These are phyloP conservation scores for Biston betularia DNA, from an alignment of 2,888 invertebrate species.

Conservation along the genomic window DNA sequence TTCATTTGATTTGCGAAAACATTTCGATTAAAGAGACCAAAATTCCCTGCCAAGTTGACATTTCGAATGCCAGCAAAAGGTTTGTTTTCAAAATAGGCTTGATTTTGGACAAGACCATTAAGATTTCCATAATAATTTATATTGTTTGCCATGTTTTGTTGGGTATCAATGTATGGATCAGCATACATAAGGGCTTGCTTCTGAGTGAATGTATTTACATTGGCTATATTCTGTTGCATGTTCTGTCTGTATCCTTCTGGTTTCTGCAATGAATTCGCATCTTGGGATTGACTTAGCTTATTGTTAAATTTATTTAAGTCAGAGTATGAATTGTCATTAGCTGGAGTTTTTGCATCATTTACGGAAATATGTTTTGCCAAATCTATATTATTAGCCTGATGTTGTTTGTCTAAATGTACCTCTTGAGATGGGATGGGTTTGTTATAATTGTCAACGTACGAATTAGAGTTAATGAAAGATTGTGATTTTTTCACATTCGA, in stretches of 20 bases:
- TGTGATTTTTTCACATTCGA: neutral
- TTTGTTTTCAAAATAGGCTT: neutral
- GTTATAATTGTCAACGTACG: neutral
- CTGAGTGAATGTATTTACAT: too few relatives aligned
- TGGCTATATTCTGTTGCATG: neutral
- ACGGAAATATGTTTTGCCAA: neutral
- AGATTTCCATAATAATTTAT: neutral
- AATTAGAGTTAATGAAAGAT: neutral
- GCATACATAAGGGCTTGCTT: too few relatives aligned
- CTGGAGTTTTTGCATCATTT: neutral
- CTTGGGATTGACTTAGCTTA: neutral
- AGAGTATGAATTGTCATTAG: neutral
- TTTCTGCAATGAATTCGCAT: neutral
- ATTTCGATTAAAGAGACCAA: neutral
- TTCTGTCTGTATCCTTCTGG: neutral
- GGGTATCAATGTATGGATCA: neutral
- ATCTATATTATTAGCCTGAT: neutral
- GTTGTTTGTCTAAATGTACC: neutral
- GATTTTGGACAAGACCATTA: neutral
- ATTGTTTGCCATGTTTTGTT: neutral
- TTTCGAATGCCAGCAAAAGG: neutral
- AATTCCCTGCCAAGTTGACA: neutral
- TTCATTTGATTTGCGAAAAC: neutral
- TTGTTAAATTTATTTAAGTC: neutral
- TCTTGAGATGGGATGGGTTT: neutral